Base-by-base conservation (phyloP, 2,888 invertebrate species). In the Anorthoa munda region DNA sequence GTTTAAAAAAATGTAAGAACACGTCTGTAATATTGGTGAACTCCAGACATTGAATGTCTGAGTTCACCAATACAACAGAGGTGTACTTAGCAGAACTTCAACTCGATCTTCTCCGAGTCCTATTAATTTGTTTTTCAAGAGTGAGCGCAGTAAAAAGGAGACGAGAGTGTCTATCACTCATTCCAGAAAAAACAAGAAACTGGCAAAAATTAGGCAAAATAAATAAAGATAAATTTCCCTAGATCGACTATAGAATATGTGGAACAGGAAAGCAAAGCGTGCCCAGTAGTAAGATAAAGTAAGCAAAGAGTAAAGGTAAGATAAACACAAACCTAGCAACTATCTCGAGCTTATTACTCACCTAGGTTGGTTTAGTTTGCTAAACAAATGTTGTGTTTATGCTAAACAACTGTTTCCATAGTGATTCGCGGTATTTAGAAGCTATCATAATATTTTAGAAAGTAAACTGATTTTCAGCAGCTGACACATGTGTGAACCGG, bases 261-360 rank as follows among this genome's bases (percentile, higher is more conserved):
- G 63, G 64, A 75, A 79, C 58, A 74, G 66, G 51, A 63, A 65
- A 74, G 55, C 66, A 74, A 48, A 64, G 18, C n/a, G n/a, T 59
- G 45, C n/a, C n/a, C 61, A 56, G 58, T 60, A 55, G 58, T 71
- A 74, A 58, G 39, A 61, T 64, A 61, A 76, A 60, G 53, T 65
- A 59, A 71, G 48, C 63, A 48, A 71, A 66, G 55, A 75, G 56
- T 58, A 61, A 61, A 79, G 68, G 65, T 65, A 45, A 68, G 1
- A 63, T 72, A 82, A 74, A 82, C 68, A 82, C 68, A 82, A 70
- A 68, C 51, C 65, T 53, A 61, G 45, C 60, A 78, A 66, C 77
- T 79, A 75, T 77, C 51, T 70, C 59, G 59, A 61, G 55, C 59
- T 55, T 59, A 77, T 81, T 77, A 79, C 69, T 79, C 75, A 79